Evolutionary conservation across 1,140 invertebrate species (phyloP).

Genomic region (Teleogryllus occipitalis): DNA sequence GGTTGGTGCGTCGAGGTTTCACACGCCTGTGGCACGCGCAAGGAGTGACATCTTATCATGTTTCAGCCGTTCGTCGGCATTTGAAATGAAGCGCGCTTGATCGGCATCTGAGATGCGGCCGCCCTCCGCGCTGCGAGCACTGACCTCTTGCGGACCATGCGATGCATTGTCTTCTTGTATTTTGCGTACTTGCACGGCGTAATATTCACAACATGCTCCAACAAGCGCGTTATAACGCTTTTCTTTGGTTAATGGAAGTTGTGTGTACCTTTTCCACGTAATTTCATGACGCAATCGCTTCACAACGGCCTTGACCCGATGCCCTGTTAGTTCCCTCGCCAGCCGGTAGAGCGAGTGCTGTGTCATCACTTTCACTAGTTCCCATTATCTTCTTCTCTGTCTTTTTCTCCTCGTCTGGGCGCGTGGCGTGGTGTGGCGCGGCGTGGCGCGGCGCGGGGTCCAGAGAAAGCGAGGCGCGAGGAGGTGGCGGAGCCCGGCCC

Average conservation of each 20-base stretch:
- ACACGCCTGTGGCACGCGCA: too few relatives aligned
- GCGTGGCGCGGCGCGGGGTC: too few relatives aligned
- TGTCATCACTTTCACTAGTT: neutral
- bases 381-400: neutral
- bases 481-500: too few relatives aligned
- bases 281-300: neutral
- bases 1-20: too few relatives aligned
- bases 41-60: too few relatives aligned
- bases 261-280: neutral
- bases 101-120: too few relatives aligned
- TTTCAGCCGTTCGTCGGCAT: neutral
- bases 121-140: neutral
- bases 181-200: neutral
- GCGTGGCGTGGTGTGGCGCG: too few relatives aligned
- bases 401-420: neutral
- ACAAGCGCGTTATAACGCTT: neutral
- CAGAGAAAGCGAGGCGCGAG: too few relatives aligned
- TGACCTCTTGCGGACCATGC: neutral
- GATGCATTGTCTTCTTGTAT: neutral
- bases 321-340: neutral
- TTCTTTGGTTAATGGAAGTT: neutral
- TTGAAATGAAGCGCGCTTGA: neutral
- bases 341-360: neutral
- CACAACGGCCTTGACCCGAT: neutral
- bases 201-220: neutral